phyloP scores from a whole-genome alignment of 2,888 invertebrate genomes.

The Drosophila incognita region DNA sequence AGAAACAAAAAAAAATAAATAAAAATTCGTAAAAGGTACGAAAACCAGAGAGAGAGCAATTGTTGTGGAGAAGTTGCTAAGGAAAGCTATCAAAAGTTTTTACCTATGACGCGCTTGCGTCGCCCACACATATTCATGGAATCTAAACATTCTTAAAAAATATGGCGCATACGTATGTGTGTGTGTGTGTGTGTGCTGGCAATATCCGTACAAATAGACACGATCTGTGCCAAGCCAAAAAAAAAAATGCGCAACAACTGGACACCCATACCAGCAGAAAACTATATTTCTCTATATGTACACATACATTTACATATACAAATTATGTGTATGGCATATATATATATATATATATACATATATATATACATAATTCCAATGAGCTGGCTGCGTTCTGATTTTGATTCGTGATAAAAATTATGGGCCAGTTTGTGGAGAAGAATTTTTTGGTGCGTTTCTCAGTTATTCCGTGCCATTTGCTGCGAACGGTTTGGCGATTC shows the following conservation, averaged over 20 bases:
- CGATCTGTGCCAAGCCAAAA: slow-evolving; percentile 50
- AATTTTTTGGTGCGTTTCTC: slow-evolving; percentile 72
- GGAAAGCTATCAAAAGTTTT: slow-evolving; percentile 26
- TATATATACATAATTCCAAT: slow-evolving; percentile 68
- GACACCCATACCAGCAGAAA: slow-evolving; percentile 55
- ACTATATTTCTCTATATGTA: slow-evolving; percentile 23
- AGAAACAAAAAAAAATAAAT: not conserved
- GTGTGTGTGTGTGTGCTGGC: slow-evolving; percentile 13
- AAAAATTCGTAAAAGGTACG: slow-evolving; percentile 21
- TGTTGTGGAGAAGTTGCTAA: slow-evolving; percentile 26
- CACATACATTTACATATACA: slow-evolving; percentile 12
- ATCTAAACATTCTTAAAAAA: slow-evolving; percentile 38
- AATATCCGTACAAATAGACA: slow-evolving; percentile 23
- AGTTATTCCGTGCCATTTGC: slow-evolving; percentile 84
- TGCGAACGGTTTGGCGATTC: slow-evolving; percentile 81
- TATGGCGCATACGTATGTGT: slow-evolving; percentile 32
- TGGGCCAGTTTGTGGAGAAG: slow-evolving; percentile 79
- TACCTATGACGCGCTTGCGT: slow-evolving; percentile 34
- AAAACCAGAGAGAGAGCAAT: not conserved
- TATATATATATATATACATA: slow-evolving; percentile 15
- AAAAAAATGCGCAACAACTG: slow-evolving; percentile 70
- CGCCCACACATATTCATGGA: slow-evolving; percentile 56
- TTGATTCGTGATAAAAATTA: slow-evolving; percentile 45
- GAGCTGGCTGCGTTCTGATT: slow-evolving; percentile 53
- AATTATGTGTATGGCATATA: slow-evolving; percentile 23